Evolutionary conservation across 2,888 invertebrate species (phyloP).

Genomic region (Bembecia ichneumoniformis): DNA sequence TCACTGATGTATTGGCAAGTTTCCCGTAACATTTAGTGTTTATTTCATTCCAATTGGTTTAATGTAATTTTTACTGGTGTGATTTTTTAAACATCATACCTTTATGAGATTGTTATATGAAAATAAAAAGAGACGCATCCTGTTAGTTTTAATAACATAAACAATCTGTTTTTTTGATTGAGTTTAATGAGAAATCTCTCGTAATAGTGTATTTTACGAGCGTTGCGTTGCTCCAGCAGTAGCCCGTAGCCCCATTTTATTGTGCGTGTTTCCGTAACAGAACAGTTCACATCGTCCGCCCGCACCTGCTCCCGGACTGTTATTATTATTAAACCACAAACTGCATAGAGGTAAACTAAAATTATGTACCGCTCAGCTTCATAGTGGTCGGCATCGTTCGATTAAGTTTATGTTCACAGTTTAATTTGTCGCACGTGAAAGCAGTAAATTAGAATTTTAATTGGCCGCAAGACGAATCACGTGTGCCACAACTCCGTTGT

Average conservation of each 20-base stretch:
- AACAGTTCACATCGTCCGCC: constrained; percentile 6
- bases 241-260: neutral
- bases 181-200: neutral
- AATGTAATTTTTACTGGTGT: no score
- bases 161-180: neutral
- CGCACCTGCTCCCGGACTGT: constrained; percentile 20
- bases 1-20: no score
- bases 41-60: no score
- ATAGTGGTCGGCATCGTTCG: constrained; percentile 5
- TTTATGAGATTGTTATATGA: no score
- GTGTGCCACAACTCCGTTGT: neutral
- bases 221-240: neutral
- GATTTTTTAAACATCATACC: no score
- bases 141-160: no score
- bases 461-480: neutral
- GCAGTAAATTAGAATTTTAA: neutral
- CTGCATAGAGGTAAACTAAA: constrained; percentile 18
- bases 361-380: constrained; percentile 15
- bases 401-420: constrained; percentile 6
- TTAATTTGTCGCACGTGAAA: neutral
- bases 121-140: no score
- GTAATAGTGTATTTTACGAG: neutral
- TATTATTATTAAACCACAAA: constrained; percentile 24
- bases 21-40: no score
- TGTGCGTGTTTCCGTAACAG: constrained; percentile 6